These are phyloP conservation scores for Tichodroma muraria DNA, from an alignment of 2,113 vertebrate genomes.

Conservation along the genomic window DNA sequence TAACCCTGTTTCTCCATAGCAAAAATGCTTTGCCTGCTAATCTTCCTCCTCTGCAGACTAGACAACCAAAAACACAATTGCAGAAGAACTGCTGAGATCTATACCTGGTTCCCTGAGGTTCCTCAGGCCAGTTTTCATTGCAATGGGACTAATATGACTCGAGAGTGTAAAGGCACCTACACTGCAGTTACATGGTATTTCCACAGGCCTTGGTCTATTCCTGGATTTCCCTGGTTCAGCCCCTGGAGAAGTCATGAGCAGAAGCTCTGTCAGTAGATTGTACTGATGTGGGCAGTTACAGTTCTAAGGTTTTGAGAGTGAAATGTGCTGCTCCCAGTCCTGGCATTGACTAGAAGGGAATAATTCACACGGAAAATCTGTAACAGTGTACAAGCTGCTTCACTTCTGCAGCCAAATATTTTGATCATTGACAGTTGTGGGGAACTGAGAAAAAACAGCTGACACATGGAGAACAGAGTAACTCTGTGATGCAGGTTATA, in stretches of 20 bases:
- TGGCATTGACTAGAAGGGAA: neutral
- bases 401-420: neutral
- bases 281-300: neutral
- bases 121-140: neutral
- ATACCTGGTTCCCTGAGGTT: neutral
- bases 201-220: neutral
- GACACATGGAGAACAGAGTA: neutral
- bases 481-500: neutral
- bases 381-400: neutral
- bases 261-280: neutral
- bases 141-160: neutral
- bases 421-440: neutral
- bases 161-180: neutral
- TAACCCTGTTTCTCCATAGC: neutral
- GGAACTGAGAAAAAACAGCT: slow-evolving; percentile 23
- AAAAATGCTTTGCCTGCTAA: neutral
- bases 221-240: neutral
- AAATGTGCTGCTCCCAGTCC: neutral
- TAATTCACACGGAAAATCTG: neutral
- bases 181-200: neutral
- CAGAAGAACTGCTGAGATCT: neutral
- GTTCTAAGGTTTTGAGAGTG: neutral
- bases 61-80: neutral
- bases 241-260: neutral
- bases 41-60: neutral